Conservation (phyloP, 2,888 invertebrate species). For the Itoplectis maculator region DNA sequence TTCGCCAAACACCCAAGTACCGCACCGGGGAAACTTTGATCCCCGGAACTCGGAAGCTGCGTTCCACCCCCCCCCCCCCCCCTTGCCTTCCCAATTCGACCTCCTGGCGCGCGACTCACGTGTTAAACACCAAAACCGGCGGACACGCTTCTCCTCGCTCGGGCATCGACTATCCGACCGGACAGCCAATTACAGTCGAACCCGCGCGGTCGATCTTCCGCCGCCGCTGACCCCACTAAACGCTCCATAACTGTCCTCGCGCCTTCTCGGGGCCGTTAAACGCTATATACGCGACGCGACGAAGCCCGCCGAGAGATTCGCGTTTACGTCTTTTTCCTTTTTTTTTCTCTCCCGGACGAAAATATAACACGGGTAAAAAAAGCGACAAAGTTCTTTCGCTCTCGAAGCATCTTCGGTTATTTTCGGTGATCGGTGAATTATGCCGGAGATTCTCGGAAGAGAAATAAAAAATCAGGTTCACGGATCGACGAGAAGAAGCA, state of each 20-base stretch:
- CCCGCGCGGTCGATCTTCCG: conserved; percentile 60
- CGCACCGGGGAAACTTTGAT: conserved; percentile 72
- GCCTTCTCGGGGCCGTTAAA: conserved; percentile 28
- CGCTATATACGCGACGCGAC: not conserved
- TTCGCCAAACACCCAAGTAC: conserved; percentile 80
- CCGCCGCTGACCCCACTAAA: conserved; percentile 61
- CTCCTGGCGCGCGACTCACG: conserved; percentile 25
- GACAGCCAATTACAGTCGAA: conserved; percentile 78
- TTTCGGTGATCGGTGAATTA: not conserved
- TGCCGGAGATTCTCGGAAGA: not conserved
- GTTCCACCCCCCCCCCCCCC: conserved; percentile 42
- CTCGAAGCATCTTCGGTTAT: not conserved
- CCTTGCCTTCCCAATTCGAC: conserved; percentile 10
- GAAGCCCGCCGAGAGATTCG: not conserved
- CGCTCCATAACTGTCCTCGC: conserved; percentile 34
- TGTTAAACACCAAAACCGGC: conserved; percentile 14
- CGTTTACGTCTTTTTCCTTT: not conserved
- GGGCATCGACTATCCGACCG: conserved; percentile 79
- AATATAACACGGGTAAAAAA: conserved; percentile 1
- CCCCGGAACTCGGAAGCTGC: conserved; percentile 66
- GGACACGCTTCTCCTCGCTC: conserved; percentile 28
- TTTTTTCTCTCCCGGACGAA: not conserved
- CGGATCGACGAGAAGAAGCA: not conserved
- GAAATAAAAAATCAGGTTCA: no score
- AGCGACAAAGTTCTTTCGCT: not conserved